Evolutionary conservation across 2,888 invertebrate genomes (phyloP), one percentile per base, ranked within the genome.

Genomic region (Eupithecia tripunctaria): DNA sequence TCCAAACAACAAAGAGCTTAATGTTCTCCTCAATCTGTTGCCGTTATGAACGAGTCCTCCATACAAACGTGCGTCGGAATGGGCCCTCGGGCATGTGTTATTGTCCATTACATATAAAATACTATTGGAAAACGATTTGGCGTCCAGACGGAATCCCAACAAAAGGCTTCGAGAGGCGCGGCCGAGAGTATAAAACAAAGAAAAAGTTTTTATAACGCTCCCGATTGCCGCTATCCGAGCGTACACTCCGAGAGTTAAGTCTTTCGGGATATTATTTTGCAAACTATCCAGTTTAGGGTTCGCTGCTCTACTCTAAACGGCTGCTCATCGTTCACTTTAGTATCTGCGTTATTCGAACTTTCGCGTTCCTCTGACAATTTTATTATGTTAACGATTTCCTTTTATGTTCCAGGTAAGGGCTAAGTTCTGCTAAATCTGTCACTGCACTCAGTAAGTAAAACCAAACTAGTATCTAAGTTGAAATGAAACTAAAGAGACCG

Each of bases 91-190:
- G 82, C 88, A 84, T 88, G 86, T 89, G 89, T 91, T 89, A 91
- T 90, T 90, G 88, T 89, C 89, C 89, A 89, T 91, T 89, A 90
- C 88, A 87, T 86, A 90, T 87, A 89, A 87, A 91, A 89, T 88
- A 87, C 84, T 92, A 92, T 92, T 83, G 91, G 92, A 91, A 92
- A 92, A 92, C 93, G 89, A 92, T 93, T 92, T 87, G 83, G 82
- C 83, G 85, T 86, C 88, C 87, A 87, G 88, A 87, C 87, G 86
- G 74, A 79, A 82, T 82, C 84, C 81, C 79, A 80, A 80, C 82
- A 84, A 82, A 82, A 43, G 43, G 43, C 43, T 43, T 18, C 18
- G 18, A 18, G 7, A 81, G 78, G 78, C 84, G 73, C 77, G 78
- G 78, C 79, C 79, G 81, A 80, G 76, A 80, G 84, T 81, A 85